Evolutionary conservation across 30 jellyfish, hydroid and myxozoan genomes (phyloP), one percentile per base, ranked within the genome.

Genomic region (Hydractinia symbiolongicarpus): DNA sequence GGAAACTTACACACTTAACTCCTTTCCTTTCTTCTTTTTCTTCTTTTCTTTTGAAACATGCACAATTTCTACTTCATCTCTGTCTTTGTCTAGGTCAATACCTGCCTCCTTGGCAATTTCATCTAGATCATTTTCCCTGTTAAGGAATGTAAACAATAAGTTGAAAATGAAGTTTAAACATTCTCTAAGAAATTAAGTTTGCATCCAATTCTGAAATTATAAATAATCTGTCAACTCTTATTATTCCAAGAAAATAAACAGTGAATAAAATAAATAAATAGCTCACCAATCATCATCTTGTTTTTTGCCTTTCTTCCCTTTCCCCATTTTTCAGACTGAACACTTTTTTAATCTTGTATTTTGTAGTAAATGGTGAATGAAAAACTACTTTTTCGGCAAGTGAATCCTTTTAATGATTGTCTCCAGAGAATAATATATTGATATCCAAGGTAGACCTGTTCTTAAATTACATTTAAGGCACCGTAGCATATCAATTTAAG

Each of bases 71-170:
- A 72, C 44, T 51, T 44, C 76, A 49, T 20, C 78, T 21, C 57
- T 87, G 7, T 77, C 86, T 58, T 77, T 78, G 30, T 73, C 56
- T 50, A 90, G 53, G 5, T 80, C 89, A 17, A 90, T 85, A 7
- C 97, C 97, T 84, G 95, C 82, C 53, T 90, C 95, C 72, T 84
- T 85, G 5, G 97, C 97, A 58, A 90, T 84, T 61, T 90, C 97
- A 13, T 76, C 97, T 9, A 90, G 54, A 72, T 90, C 97, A 81
- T 90, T 79, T 76, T 90, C 97, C 97, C 97, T 90, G 55, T 5
- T 72, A 73, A 64, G 8, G 4, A 6, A 4, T n/a, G 9, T 6
- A 64, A 64, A 13, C 19, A 64, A 64, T 6, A 7, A 7, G 7
- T 64, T 9, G 5, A 7, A 64, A 13, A n/a, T 6, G 19, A 64